Conservation (phyloP, 2,113 vertebrate species). For the Perccottus glenii region DNA sequence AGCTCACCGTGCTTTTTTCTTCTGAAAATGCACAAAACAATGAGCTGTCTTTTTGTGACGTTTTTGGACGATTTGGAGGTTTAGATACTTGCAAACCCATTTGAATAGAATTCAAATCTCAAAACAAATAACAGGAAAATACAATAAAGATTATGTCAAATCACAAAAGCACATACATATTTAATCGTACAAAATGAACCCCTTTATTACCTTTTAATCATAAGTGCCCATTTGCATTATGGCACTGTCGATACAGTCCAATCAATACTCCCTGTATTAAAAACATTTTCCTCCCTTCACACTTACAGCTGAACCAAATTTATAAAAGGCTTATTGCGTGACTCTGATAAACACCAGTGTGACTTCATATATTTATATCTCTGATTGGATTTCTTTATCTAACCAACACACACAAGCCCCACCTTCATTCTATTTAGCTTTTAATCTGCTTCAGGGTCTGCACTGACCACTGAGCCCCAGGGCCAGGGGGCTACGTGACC, state of each 20-base stretch:
- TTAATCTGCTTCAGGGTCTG: slow-evolving; percentile 42
- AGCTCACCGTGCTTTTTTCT: neutral
- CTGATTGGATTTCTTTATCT: slow-evolving; percentile 5
- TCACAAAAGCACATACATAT: neutral
- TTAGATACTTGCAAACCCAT: neutral
- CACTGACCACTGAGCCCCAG: slow-evolving; percentile 54
- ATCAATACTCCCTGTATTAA: neutral
- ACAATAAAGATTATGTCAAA: neutral
- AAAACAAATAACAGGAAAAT: neutral
- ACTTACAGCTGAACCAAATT: neutral
- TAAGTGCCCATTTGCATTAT: slow-evolving; percentile 1
- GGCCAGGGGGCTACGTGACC: slow-evolving; percentile 55
- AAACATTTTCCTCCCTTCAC: neutral
- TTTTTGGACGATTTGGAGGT: neutral
- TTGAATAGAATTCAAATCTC: neutral
- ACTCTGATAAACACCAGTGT: no score
- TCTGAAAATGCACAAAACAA: no score
- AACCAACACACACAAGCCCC: neutral
- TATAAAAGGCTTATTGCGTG: neutral
- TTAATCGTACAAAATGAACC: neutral
- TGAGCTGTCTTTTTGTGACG: no score
- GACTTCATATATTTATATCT: neutral
- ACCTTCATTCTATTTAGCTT: slow-evolving; percentile 42
- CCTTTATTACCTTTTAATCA: slow-evolving; percentile 52
- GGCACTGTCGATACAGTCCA: neutral